Percentiles rank a stretch among this genome's conserved stretches.
Conservation (phyloP, 2,797 vertebrate species). For the Nyctalus aviator region DNA sequence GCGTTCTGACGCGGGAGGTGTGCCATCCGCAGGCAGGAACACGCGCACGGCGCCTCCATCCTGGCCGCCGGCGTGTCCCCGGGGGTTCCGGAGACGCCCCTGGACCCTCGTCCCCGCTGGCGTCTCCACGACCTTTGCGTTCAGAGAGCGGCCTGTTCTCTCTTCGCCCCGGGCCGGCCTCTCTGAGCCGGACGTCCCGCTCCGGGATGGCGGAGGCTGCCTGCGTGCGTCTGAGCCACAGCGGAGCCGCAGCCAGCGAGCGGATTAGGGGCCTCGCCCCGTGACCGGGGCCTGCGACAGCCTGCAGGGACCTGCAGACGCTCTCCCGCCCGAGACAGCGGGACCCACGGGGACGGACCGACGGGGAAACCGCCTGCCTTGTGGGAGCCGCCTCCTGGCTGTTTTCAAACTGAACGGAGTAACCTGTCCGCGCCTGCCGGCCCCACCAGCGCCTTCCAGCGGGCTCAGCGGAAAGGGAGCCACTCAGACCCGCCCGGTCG, state of each 20-base stretch:
- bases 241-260: neutral
- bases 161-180: neutral
- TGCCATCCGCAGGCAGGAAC: neutral
- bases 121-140: neutral
- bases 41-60: neutral
- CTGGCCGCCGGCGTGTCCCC: too few relatives aligned
- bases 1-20: neutral
- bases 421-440: neutral
- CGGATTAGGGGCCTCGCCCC: neutral
- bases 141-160: neutral
- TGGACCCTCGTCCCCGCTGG: neutral
- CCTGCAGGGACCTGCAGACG: neutral
- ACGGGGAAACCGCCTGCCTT: neutral
- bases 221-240: neutral
- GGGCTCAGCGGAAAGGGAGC: neutral
- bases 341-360: neutral
- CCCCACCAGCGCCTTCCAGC: neutral
- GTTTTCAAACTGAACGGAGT: neutral
- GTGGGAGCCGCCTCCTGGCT: neutral
- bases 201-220: neutral
- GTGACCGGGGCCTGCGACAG: neutral
- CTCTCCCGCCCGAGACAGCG: neutral
- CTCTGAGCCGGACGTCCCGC: neutral
- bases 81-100: neutral
- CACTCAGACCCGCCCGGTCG: neutral